Conservation (phyloP, 2,888 invertebrate genomes). For the Heteromyza rotundicornis region DNA sequence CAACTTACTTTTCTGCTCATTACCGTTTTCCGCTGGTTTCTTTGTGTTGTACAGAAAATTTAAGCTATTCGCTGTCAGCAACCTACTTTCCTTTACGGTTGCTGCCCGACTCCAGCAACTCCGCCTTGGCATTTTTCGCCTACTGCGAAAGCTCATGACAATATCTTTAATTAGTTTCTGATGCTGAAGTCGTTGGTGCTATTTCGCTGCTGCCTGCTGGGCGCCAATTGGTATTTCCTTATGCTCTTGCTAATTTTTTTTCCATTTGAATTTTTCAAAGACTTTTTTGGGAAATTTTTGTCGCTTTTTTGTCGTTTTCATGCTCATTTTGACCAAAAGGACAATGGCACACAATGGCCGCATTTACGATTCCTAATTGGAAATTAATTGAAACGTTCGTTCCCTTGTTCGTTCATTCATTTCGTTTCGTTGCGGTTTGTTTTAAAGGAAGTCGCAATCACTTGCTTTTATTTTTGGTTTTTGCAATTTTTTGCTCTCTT, state of each 20-base stretch:
- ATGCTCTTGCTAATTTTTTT: not conserved
- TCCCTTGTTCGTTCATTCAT: not conserved
- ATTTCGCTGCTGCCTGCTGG: not conserved
- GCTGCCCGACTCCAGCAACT: not conserved
- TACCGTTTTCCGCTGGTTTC: too few species aligned
- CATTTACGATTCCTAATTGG: conserved; percentile 9
- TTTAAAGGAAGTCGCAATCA: too few species aligned
- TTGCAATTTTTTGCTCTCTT: too few species aligned
- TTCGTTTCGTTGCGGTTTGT: not conserved
- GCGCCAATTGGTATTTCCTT: not conserved
- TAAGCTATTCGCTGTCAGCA: not conserved
- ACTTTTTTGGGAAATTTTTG: too few species aligned
- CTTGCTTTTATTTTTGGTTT: too few species aligned
- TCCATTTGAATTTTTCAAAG: not conserved
- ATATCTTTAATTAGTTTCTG: conserved; percentile 5
- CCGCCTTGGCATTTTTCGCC: not conserved
- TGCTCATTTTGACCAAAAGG: too few species aligned
- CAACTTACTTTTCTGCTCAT: not conserved
- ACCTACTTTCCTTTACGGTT: not conserved
- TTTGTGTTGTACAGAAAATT: not conserved
- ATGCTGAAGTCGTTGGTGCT: not conserved
- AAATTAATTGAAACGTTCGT: conserved; percentile 16
- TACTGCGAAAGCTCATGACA: not conserved
- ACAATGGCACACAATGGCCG: conserved; percentile 1
- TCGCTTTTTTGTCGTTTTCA: too few species aligned